Base-by-base conservation (phyloP, 2,888 invertebrate species). In the Netelia fuscicornis region DNA sequence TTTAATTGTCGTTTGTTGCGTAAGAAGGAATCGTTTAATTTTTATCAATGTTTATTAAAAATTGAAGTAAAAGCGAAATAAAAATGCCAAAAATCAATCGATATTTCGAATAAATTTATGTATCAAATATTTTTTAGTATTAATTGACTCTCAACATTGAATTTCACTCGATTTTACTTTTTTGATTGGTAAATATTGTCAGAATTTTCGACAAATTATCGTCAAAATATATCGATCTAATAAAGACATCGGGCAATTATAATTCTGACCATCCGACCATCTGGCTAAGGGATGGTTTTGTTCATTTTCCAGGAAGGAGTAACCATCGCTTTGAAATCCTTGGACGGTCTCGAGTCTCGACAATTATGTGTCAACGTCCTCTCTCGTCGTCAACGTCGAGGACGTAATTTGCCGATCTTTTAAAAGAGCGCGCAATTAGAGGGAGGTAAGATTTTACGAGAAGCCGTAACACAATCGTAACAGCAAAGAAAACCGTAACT, bases 391-490 rank as follows among this genome's bases (percentile, higher is more conserved):
- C 56, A 37, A 23, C 23, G 37, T 11, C 48, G 52, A 60, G 54
- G 48, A 74, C 62, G 68, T 42, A 68, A 81, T 77, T 77, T 56
- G 60, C 48, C 56, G 13, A 84, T 81, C 52, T 30, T 42, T n/a
- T 58, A 42, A 3, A 54, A 23, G 42, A 76, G 76, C 60, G 37
- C 68, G 60, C 2, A 58, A 20, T 23, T 58, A 2, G 58, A 5
- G 20, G 5, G 20, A 58, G 37, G 72, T 44, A 65, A 72, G 72
- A 75, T 65, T 85, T 82, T 82, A 82, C 75, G 79, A 82, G 48
- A 25, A 70, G 71, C 79, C 75, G 70, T 74, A 78, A 84, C 65
- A 5, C 72, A 71, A 79, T 70, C n/a, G 56, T 65, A 74, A 78
- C 20, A 48, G 67, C 30, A 20, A 30, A n/a, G 10, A 77, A 44